Conservation (phyloP, 2,888 invertebrate species). For the Syrista parreyssii region DNA sequence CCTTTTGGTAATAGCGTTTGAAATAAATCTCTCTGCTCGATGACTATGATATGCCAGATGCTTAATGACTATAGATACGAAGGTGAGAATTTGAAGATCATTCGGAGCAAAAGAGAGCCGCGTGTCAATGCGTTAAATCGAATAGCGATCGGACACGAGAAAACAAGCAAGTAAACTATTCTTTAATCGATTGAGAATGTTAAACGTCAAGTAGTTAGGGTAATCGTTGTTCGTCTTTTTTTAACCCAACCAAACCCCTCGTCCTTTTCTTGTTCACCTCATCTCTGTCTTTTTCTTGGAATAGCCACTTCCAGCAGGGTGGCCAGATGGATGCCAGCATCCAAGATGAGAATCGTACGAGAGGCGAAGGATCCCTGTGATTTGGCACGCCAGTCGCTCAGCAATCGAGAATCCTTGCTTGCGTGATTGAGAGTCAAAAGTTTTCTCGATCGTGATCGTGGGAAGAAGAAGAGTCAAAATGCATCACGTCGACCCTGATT, state of each 20-base stretch:
- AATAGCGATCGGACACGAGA: background rate
- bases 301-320: background rate
- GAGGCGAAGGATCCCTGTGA: background rate
- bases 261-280: background rate
- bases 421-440: slow-evolving; percentile 54
- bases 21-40: background rate
- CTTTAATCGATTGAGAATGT: background rate
- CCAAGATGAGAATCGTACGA: background rate
- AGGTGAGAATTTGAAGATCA: background rate
- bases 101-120: background rate
- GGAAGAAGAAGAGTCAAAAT: slow-evolving; percentile 34
- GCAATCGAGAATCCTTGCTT: slow-evolving; percentile 22
- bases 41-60: background rate
- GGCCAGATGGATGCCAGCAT: background rate
- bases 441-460: slow-evolving; percentile 51
- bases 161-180: background rate
- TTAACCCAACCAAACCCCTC: background rate
- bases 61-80: background rate
- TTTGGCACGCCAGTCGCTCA: background rate
- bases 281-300: background rate
- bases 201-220: background rate
- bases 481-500: background rate
- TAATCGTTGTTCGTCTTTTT: background rate
- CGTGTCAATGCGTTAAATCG: background rate
- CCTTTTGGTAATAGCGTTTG: background rate